Base-by-base conservation (phyloP, 2,797 vertebrate species). In the Danio jaintianensis region DNA sequence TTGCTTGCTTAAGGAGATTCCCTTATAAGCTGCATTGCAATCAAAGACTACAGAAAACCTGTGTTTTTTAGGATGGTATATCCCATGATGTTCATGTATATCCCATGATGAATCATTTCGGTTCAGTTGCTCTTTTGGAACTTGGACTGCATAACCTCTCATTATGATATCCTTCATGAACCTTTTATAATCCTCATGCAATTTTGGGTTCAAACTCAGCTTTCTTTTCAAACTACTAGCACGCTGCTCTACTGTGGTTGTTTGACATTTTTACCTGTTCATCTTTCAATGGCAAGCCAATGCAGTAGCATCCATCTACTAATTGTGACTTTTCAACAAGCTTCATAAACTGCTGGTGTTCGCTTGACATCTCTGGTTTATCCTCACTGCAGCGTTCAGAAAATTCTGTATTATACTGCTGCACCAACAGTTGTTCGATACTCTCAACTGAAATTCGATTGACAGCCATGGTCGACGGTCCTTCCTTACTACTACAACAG, bases 181-280 rank as follows among this genome's bases (percentile, higher is more conserved):
- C 12, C 4, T 13, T 16, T 82, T 80, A 74, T 79, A 85, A 18
- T 80, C 76, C 62, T 80, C 66, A 67, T 64, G 20, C 15, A 82
- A 50, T 0, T 50, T 15, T 1, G 6, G 48, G 15, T 50, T 13
- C 18, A 22, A 10, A 61, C 13, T 22, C 45, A 36, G 50, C 18
- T 12, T 68, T 58, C 53, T 80, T 82, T 42, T 55, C 69, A 47
- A 82, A 47, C 55, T 72, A 75, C 48, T 66, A 78, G 0, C 40
- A n/a, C n/a, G 47, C 72, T 8, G 29, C 76, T 42, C 82, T 84
- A 81, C 86, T 88, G 71, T 83, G 87, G 82, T 90, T 91, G 90
- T 90, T 93, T n/a, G 92, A 92, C 90, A 89, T 91, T 89, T 88
- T 83, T 82, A 90, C 90, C 90, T 89, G 89, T 12, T 75, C 42